phyloP scores from a whole-genome alignment of 1,140 invertebrate genomes.

The Drosophila grimshawi region DNA sequence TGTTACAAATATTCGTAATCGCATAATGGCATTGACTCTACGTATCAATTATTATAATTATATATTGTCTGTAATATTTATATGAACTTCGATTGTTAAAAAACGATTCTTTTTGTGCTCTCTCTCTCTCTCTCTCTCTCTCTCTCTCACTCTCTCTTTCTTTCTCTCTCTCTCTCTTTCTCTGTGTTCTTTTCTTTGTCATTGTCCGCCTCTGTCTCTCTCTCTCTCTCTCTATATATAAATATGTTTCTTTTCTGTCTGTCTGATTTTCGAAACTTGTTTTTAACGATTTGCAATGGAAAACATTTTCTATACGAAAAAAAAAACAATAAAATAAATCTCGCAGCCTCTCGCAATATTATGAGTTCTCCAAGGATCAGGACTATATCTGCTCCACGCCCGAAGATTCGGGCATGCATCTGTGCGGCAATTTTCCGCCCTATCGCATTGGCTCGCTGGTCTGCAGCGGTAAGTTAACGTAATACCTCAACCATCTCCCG shows the following conservation, averaged over 20 bases:
- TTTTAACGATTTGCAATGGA: slow-evolving; percentile 52
- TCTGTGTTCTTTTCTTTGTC: slow-evolving; percentile 21
- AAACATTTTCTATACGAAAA: slow-evolving; percentile 31
- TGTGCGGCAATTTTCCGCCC: slow-evolving; percentile 94
- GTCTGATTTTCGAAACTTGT: slow-evolving; percentile 46
- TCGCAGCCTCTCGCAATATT: slow-evolving; percentile 89
- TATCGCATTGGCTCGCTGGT: slow-evolving; percentile 88
- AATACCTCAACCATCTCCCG: background rate
- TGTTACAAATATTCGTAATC: slow-evolving; percentile 41
- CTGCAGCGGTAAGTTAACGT: slow-evolving; percentile 87
- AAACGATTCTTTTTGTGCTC: slow-evolving; percentile 2
- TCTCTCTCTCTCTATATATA: slow-evolving; percentile 42
- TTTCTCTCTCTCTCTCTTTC: slow-evolving; percentile 18
- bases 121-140: slow-evolving; percentile 7
- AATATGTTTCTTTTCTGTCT: slow-evolving; percentile 57
- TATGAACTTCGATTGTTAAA: slow-evolving; percentile 38
- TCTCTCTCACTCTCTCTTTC: slow-evolving; percentile 24
- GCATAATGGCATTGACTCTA: slow-evolving; percentile 51
- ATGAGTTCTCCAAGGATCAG: slow-evolving; percentile 93
- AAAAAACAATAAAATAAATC: slow-evolving; percentile 2
- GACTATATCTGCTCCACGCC: slow-evolving; percentile 98
- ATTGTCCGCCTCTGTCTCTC: background rate
- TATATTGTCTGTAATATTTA: slow-evolving; percentile 26
- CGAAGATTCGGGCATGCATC: slow-evolving; percentile 97
- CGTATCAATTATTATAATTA: slow-evolving; percentile 34